Conservation (phyloP, 2,113 vertebrate species). For the Kobus ellipsiprymnus region DNA sequence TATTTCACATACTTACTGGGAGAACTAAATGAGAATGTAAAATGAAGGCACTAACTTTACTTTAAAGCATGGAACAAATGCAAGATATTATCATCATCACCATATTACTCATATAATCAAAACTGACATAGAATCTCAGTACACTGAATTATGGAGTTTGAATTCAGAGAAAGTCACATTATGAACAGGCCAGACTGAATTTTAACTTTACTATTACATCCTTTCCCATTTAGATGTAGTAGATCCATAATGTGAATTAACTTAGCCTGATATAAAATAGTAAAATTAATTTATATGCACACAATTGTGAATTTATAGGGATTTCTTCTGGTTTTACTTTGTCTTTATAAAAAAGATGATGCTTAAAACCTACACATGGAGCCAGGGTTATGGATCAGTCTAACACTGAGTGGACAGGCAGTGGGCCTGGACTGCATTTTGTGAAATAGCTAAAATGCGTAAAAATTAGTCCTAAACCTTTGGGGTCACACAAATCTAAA, state of each 20-base stretch:
- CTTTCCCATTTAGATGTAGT: not conserved
- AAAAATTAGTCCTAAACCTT: not conserved
- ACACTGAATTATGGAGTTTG: not conserved
- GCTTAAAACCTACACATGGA: not conserved
- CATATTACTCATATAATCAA: not conserved
- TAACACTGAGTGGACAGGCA: not conserved
- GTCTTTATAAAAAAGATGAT: not conserved
- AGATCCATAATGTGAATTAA: not conserved
- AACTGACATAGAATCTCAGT: not conserved
- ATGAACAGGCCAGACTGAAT: not conserved
- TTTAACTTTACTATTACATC: constrained; percentile 15
- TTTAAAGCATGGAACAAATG: not conserved
- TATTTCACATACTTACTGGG: not conserved
- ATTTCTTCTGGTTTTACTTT: constrained; percentile 20
- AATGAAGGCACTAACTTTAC: not conserved
- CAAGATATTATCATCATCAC: not conserved
- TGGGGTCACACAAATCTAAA: not conserved
- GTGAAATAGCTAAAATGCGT: not conserved
- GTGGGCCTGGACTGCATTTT: not conserved
- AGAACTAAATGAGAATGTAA: not conserved
- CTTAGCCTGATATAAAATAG: not conserved
- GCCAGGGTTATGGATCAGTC: not conserved
- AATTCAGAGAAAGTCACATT: not conserved
- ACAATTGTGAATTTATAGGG: not conserved
- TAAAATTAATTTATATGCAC: not conserved